phyloP scores from a whole-genome alignment of 2,797 vertebrate genomes.

The Crocidura indochinensis region DNA sequence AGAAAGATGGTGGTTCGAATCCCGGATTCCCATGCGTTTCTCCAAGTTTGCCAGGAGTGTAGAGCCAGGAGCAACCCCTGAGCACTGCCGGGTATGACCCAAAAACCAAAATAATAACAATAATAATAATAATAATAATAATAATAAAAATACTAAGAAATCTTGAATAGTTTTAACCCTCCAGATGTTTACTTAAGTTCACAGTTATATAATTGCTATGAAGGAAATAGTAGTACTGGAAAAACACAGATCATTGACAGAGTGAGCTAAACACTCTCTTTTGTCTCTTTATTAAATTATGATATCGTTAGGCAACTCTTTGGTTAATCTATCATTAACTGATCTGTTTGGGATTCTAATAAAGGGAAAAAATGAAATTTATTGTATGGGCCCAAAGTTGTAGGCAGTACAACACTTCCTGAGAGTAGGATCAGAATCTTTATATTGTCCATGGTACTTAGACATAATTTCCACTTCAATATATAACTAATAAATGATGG shows the following conservation, averaged over 20 bases:
- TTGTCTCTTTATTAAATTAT: not conserved
- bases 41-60: too few species aligned
- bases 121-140: too few species aligned
- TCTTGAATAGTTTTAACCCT: not conserved
- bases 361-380: not conserved
- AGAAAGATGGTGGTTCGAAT: too few species aligned
- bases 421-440: not conserved
- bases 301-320: not conserved
- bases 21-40: too few species aligned
- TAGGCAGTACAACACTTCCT: not conserved
- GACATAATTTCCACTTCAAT: not conserved
- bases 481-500: not conserved
- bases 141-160: not conserved
- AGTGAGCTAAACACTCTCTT: not conserved
- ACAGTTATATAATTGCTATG: not conserved
- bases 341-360: not conserved
- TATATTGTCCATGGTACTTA: not conserved
- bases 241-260: not conserved
- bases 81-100: too few species aligned
- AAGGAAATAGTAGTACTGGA: not conserved
- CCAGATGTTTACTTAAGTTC: conserved; percentile 7
- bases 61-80: too few species aligned
- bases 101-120: too few species aligned
- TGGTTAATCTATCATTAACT: not conserved
- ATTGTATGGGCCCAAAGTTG: not conserved